Conservation (phyloP, 2,113 vertebrate species). For the Gavialis gangeticus region DNA sequence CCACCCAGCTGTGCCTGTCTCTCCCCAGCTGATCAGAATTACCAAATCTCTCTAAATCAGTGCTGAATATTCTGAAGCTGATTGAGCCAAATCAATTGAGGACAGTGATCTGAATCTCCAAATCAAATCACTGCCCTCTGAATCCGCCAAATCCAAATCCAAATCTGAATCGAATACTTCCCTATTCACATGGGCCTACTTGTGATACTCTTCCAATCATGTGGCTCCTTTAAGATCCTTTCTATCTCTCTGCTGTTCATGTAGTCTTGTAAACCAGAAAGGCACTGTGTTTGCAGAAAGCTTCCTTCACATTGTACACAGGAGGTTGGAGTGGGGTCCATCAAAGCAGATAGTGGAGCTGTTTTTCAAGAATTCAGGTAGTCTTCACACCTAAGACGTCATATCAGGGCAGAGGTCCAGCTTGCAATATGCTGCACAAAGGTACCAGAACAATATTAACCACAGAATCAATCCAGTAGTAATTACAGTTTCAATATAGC, state of each 20-base stretch:
- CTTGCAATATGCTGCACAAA: not conserved
- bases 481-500: not conserved
- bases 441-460: not conserved
- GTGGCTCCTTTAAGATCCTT: not conserved
- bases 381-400: no score
- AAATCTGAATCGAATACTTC: no score
- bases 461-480: not conserved
- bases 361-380: not conserved
- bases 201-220: not conserved
- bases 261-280: not conserved
- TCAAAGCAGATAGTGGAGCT: not conserved
- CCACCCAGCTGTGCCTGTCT: no score
- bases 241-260: not conserved
- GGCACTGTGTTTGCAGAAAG: not conserved
- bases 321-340: not conserved
- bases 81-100: no score
- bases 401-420: not conserved
- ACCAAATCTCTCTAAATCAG: no score
- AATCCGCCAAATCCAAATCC: no score
- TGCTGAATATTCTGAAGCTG: no score
- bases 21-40: no score
- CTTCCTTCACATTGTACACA: not conserved
- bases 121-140: no score
- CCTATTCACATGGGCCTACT: no score
- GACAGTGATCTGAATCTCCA: no score